Base-by-base conservation (phyloP, 2,113 vertebrate species). In the Fukomys damarensis region DNA sequence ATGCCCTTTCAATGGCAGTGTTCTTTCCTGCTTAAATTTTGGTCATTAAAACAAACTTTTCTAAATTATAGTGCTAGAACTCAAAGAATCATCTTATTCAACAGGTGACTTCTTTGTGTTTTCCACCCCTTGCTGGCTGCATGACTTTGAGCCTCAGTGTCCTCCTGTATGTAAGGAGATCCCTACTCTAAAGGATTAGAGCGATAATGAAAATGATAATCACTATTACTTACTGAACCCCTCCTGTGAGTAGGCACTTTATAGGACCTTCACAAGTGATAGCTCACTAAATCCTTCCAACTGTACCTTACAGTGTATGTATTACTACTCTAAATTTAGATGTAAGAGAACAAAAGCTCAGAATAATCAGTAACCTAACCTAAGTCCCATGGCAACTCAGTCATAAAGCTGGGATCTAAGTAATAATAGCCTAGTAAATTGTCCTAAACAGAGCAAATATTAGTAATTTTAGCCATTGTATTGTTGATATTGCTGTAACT, bases 401-500 rank as follows among this genome's bases (percentile, higher is more conserved):
- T 54, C 3, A 54, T 81, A 22, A 97, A 87, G 41, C 24, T 70
- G 26, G 38, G 41, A 70, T 95, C 49, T 93, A 49, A 49, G 46
- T 49, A 49, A 49, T 49, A 49, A 6, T 6, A 49, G 46, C 32
- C 72, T 70, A 91, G 59, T 1, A 85, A 93, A 90, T 56, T 65
- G 28, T 30, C 38, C 72, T 70, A 26, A 41, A 22, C 30, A 65
- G 6, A 86, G 80, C 43, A 92, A 94, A 93, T 90, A 93, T 61
- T 95, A 92, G 28, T 61, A 76, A 76, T 63, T 82, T 82, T n/a
- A 93, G 82, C 52, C 5, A 35, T 77, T 88, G 90, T 91, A 65
- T 26, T 76, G 94, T 77, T 93, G 65, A 41, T 88, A 38, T 46
- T 88, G 54, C 35, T 76, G 3, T 80, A 83, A 65, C 30, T 74